Evolutionary conservation across 2,113 vertebrate species (phyloP).

Genomic region (Dromiciops gliroides): DNA sequence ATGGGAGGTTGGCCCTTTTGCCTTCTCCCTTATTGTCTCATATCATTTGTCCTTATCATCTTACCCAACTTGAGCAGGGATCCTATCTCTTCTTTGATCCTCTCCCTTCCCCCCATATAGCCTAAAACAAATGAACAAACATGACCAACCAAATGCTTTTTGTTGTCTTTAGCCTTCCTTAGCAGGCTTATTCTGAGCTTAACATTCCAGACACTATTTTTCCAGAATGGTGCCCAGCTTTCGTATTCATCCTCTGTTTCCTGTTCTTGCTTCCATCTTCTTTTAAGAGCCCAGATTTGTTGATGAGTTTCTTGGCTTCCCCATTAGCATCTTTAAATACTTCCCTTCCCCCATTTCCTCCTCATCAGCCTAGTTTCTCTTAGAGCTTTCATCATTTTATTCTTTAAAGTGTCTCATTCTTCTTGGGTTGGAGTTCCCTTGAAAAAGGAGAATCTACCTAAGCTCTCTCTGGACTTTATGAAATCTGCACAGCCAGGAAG

Average conservation of each 20-base stretch:
- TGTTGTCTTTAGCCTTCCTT: background rate
- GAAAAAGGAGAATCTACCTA: background rate
- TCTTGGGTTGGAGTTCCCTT: background rate
- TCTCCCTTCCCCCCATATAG: background rate
- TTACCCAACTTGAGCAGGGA: background rate
- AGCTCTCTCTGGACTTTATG: background rate
- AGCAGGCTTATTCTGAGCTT: background rate
- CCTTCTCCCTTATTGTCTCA: background rate
- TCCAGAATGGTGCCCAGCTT: background rate
- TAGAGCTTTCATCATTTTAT: background rate
- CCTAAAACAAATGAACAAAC: background rate
- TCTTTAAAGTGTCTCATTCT: background rate
- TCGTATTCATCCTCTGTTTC: background rate
- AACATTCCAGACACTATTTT: constrained; percentile 3
- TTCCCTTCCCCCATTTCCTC: background rate
- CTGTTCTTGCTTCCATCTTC: background rate
- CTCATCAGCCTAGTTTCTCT: background rate
- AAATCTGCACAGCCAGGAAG: background rate
- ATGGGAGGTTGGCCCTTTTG: background rate
- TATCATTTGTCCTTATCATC: background rate
- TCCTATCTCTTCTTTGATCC: background rate
- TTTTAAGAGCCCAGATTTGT: background rate
- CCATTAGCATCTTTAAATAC: background rate
- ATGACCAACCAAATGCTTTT: background rate
- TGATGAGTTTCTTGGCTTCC: background rate